These are phyloP conservation scores for Araneus ventricosus DNA, from an alignment of 1,140 invertebrate species.

Conservation along the genomic window DNA sequence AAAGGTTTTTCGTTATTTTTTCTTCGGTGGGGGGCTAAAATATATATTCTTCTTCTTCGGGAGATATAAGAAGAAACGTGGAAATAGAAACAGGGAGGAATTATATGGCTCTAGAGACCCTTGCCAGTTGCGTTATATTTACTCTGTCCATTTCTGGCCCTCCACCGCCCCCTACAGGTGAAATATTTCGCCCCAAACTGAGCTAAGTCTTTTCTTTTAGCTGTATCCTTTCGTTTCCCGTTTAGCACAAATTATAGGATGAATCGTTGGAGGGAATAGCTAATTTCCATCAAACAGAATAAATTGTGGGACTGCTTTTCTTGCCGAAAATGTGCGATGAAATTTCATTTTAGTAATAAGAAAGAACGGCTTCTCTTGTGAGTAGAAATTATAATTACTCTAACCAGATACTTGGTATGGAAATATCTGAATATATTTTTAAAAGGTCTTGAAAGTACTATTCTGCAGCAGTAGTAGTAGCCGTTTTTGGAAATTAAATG, in stretches of 20 bases:
- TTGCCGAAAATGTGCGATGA: background rate
- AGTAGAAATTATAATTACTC: background rate
- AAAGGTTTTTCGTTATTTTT: conserved; percentile 49
- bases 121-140: conserved; percentile 34
- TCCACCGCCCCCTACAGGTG: conserved; percentile 16
- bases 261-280: background rate
- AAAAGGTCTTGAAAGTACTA: too few species aligned
- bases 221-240: background rate
- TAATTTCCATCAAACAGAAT: background rate
- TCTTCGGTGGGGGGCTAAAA: conserved; percentile 25
- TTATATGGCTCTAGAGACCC: conserved; percentile 42
- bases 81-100: conserved; percentile 47
- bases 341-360: background rate
- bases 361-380: background rate
- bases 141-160: conserved; percentile 40
- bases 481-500: too few species aligned
- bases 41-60: conserved; percentile 48
- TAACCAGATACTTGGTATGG: background rate
- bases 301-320: background rate
- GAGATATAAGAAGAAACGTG: conserved; percentile 6
- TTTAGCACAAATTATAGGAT: background rate
- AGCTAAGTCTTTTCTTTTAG: background rate
- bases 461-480: too few species aligned
- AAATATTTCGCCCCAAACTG: background rate
- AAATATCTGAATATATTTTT: background rate